Base-by-base conservation (phyloP, 35 echinoderm and acorn worm genomes). In the Diadema setosum region DNA sequence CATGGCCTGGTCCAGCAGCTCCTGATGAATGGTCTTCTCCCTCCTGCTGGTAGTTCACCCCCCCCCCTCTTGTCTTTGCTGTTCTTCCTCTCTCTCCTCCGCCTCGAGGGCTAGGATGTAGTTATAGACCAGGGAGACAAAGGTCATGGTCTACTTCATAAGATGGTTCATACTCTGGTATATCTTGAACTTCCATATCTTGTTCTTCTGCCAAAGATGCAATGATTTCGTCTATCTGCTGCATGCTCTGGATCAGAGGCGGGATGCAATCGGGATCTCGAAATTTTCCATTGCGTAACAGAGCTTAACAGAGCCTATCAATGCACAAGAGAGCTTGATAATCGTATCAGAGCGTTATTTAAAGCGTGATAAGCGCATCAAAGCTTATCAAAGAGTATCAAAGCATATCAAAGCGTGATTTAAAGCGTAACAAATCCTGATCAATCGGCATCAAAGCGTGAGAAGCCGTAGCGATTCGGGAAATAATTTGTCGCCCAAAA, bases 11-110 rank as follows among this genome's bases (percentile, higher is more conserved):
- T 82, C 80, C 80, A 82, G 70, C 70, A 76, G 70, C 70, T 7
- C 70, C 70, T 76, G 70, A 76, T 76, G 70, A 82, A 82, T 82
- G 81, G 81, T 82, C 81, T 82, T 82, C 81, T 82, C 81, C 81
- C 81, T 82, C 81, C 81, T n/a, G n/a, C n/a, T n/a, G n/a, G n/a
- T n/a, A n/a, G n/a, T n/a, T n/a, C n/a, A n/a, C n/a, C n/a, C n/a
- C n/a, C n/a, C n/a, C n/a, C 50, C 45, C 81, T 55, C 45, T 82
- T 82, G 81, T 82, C 81, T 55, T 55, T 82, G 81, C 26, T 82
- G 81, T 82, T 82, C 81, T 76, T 76, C 70, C 70, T 76, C 57
- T 60, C 57, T 60, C 57, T 60, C 57, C 57, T 60, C 57, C 17
- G 32, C 70, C 70, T 76, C 31, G 40, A 76, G 70, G 70, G 70